phyloP scores from a whole-genome alignment of 2,797 vertebrate genomes.

The Eremophila alpestris region DNA sequence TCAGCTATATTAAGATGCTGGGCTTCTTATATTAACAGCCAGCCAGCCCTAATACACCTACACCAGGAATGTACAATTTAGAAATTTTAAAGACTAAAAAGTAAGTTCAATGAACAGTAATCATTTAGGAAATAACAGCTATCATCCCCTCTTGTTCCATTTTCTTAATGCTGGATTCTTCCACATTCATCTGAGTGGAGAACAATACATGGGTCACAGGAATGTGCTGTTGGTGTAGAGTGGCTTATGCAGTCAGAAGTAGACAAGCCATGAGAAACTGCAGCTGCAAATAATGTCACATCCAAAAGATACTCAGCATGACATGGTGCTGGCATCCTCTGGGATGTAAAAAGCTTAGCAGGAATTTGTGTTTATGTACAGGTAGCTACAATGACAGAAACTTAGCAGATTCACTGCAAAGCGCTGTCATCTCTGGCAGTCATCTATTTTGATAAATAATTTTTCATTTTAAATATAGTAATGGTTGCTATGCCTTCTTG shows the following conservation, averaged over 20 bases:
- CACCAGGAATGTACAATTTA: neutral
- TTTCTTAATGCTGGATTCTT: neutral
- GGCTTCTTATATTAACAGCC: neutral
- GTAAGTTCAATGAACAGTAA: neutral
- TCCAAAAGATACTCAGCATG: neutral
- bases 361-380: slow-evolving; percentile 10
- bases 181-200: neutral
- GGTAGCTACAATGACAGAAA: slow-evolving; percentile 12
- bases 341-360: neutral
- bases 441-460: slow-evolving; percentile 31
- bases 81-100: neutral
- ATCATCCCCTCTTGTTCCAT: neutral
- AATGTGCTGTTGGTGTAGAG: neutral
- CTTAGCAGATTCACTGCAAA: neutral
- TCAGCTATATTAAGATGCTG: neutral
- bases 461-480: slow-evolving; percentile 58
- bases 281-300: neutral
- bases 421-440: neutral
- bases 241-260: neutral
- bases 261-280: neutral
- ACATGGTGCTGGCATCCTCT: neutral
- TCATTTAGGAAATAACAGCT: neutral
- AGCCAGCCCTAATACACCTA: neutral
- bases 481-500: slow-evolving; percentile 52
- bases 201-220: rapidly evolving